Evolutionary conservation across 2,797 vertebrate genomes (phyloP).

Genomic region (Periophthalmus magnuspinnatus): DNA sequence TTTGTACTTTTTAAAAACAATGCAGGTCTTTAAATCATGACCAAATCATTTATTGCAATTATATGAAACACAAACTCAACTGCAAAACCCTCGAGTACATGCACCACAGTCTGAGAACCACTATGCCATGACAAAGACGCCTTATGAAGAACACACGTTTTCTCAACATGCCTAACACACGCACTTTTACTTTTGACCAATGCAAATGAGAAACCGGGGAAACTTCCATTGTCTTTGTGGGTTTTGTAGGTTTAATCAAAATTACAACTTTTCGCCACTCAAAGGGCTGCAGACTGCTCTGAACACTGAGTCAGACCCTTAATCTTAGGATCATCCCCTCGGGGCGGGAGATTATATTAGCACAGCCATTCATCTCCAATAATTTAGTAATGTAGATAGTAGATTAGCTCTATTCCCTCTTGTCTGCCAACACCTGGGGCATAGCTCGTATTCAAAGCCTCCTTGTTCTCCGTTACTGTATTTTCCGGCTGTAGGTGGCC

Average conservation of each 20-base stretch:
- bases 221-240: constrained; percentile 47
- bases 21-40: not conserved
- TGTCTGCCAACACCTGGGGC: constrained; percentile 67
- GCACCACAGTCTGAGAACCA: not conserved
- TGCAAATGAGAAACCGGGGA: constrained; percentile 26
- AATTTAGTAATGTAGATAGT: constrained; percentile 79
- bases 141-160: not conserved
- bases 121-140: not conserved
- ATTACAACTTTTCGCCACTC: constrained; percentile 62
- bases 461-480: constrained; percentile 60
- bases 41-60: no score
- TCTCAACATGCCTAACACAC: not conserved
- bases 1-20: no score
- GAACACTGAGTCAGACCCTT: constrained; percentile 69
- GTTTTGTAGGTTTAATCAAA: constrained; percentile 51
- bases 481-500: constrained; percentile 60
- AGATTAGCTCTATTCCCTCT: constrained; percentile 76
- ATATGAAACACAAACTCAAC: not conserved
- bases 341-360: constrained; percentile 75
- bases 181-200: constrained; percentile 18
- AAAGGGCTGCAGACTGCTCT: constrained; percentile 57
- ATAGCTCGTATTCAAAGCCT: constrained; percentile 62
- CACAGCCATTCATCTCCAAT: constrained; percentile 78
- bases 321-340: constrained; percentile 74
- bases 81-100: not conserved